phyloP scores from a whole-genome alignment of 2,113 vertebrate genomes.

The Lamprotornis superbus region DNA sequence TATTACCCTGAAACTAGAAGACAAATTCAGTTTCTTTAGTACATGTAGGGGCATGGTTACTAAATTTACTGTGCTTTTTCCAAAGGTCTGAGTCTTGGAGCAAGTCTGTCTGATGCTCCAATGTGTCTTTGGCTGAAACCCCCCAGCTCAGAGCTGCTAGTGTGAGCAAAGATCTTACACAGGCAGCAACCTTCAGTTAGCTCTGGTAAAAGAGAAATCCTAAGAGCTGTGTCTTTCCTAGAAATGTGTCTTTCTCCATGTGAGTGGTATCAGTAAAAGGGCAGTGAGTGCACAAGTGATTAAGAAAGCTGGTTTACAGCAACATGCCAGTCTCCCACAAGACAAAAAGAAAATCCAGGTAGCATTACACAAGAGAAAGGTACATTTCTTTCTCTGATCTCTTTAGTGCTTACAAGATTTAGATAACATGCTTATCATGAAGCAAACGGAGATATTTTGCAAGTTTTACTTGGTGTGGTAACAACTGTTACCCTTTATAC shows the following conservation, averaged over 20 bases:
- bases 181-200: neutral
- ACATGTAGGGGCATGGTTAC: neutral
- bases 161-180: neutral
- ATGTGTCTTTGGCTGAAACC: neutral
- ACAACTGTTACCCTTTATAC: conserved; percentile 50
- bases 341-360: conserved; percentile 52
- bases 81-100: neutral
- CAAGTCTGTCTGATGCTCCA: neutral
- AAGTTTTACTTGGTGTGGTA: conserved; percentile 61
- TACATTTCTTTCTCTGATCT: conserved; percentile 62
- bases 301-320: neutral
- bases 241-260: neutral
- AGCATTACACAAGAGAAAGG: conserved; percentile 65
- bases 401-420: conserved; percentile 49
- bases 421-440: conserved; percentile 60
- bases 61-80: conserved; percentile 7
- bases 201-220: neutral
- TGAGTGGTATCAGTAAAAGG: neutral
- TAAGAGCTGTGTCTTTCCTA: neutral
- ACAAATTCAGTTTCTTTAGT: neutral
- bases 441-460: conserved; percentile 42
- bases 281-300: neutral
- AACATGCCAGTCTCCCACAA: neutral
- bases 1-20: conserved; percentile 17
- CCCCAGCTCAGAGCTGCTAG: neutral